Percentiles rank a stretch among this genome's conserved stretches.
phyloP scores from a whole-genome alignment of 2,797 vertebrate genomes.

The Carapus acus region DNA sequence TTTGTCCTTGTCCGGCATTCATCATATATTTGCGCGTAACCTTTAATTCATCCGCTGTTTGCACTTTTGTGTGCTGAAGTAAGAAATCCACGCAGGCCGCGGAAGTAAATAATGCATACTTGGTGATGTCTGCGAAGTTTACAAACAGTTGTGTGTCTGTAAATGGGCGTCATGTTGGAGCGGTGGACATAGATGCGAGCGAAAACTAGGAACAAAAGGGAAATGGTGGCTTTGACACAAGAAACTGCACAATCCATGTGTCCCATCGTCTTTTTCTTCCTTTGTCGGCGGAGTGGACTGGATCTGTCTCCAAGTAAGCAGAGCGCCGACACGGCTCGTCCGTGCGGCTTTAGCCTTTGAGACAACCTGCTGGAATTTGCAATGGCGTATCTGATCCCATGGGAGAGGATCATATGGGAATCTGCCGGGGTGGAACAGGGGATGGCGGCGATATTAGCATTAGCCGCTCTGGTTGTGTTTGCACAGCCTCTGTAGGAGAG shows the following conservation, averaged over 20 bases:
- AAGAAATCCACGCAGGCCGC: conserved; percentile 40
- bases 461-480: neutral
- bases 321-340: conserved; percentile 13
- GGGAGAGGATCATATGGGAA: too few relatives aligned
- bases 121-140: too few relatives aligned
- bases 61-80: conserved; percentile 83
- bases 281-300: neutral
- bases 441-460: conserved; percentile 1
- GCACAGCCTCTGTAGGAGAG: neutral
- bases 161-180: conserved; percentile 13
- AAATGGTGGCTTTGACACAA: too few relatives aligned
- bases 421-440: too few relatives aligned
- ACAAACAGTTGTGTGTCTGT: too few relatives aligned
- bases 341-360: neutral
- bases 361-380: conserved; percentile 5
- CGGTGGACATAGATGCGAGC: neutral
- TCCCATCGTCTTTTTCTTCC: neutral
- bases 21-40: conserved; percentile 77
- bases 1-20: conserved; percentile 80
- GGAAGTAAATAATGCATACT: too few relatives aligned
- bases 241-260: neutral
- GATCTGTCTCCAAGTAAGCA: neutral
- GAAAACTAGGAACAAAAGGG: too few relatives aligned
- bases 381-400: conserved; percentile 1
- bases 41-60: conserved; percentile 92